Base-by-base conservation (phyloP, 37 sponge, comb jelly and placozoan species). In the Halichondria panicea region DNA sequence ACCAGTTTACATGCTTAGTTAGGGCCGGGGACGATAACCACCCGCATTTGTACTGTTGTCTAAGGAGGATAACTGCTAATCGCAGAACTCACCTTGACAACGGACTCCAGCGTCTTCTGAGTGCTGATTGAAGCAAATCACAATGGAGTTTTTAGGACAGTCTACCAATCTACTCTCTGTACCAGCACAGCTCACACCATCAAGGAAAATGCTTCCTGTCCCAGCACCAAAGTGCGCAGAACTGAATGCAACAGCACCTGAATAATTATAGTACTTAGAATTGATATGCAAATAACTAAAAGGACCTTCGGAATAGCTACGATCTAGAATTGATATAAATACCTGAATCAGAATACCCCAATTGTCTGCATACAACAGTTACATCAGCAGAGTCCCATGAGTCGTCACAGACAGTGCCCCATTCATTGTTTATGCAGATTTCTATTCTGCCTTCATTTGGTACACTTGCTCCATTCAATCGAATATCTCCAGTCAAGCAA, bases 61-160 rank as follows among this genome's bases (percentile, higher is more conserved):
- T n/a, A n/a, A n/a, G n/a, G n/a, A n/a, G n/a, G n/a, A n/a, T n/a
- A n/a, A n/a, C n/a, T n/a, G n/a, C n/a, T n/a, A n/a, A n/a, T n/a
- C n/a, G n/a, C n/a, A n/a, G n/a, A n/a, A n/a, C n/a, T n/a, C n/a
- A 63, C 64, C 64, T 63, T 63, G 36, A 12, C 64, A 63, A 4
- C 64, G 2, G 4, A 63, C 64, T 63, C 64, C 64, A 63, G 64
- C 64, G 32, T 63, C 64, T 21, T 34, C 36, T 36, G 64, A 63
- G 37, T 63, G 64, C 22, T 25, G 25, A 55, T 3, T 9, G 4
- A 7, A 55, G 25, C 56, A 55, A 25, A 3, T 55, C 8, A 55
- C 56, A 9, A 25, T 9, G 25, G 56, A 55, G 56, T 25, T 55
- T 9, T 25, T n/a, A 9, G 56, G 4, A 25, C 56, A 55, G 56